A percentile compares a stretch with the other conserved stretches of the same genome.
Conservation (phyloP, 2,797 vertebrate genomes). For the Poeciliopsis turneri region DNA sequence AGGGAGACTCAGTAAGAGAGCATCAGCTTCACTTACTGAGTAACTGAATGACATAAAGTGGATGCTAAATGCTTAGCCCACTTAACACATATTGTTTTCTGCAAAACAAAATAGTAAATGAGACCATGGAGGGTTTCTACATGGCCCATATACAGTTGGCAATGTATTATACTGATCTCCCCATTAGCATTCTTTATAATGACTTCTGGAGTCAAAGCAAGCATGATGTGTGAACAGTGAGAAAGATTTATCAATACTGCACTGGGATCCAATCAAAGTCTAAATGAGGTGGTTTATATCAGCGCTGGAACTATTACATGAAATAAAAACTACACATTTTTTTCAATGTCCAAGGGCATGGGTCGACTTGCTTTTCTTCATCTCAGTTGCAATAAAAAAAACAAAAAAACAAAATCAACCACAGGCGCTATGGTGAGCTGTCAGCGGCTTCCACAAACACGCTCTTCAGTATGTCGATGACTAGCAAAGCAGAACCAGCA, state of each 20-base stretch:
- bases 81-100: slow-evolving; percentile 38
- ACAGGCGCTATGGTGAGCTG: slow-evolving; percentile 5
- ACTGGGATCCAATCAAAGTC: neutral
- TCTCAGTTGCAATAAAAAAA: neutral
- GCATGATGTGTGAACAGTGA: slow-evolving; percentile 7
- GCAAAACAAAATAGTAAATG: slow-evolving; percentile 36
- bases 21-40: slow-evolving; percentile 26
- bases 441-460: slow-evolving; percentile 45
- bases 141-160: slow-evolving; percentile 21
- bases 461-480: slow-evolving; percentile 39
- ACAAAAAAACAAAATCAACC: neutral
- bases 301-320: neutral
- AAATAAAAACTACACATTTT: neutral
- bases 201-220: slow-evolving; percentile 21
- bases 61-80: slow-evolving; percentile 40
- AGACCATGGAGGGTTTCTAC: slow-evolving; percentile 21
- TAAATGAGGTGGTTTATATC: neutral
- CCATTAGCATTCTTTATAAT: neutral
- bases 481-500: slow-evolving; percentile 38
- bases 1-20: slow-evolving; percentile 10
- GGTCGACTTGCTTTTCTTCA: slow-evolving; percentile 1
- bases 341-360: neutral
- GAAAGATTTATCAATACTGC: slow-evolving; percentile 15
- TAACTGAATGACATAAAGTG: slow-evolving; percentile 31
- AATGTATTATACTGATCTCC: slow-evolving; percentile 15